A percentile compares a stretch with the other conserved stretches of the same genome.
These are phyloP conservation scores for Calephelis virginiensis DNA, from an alignment of 1,140 invertebrate species.

Conservation along the genomic window DNA sequence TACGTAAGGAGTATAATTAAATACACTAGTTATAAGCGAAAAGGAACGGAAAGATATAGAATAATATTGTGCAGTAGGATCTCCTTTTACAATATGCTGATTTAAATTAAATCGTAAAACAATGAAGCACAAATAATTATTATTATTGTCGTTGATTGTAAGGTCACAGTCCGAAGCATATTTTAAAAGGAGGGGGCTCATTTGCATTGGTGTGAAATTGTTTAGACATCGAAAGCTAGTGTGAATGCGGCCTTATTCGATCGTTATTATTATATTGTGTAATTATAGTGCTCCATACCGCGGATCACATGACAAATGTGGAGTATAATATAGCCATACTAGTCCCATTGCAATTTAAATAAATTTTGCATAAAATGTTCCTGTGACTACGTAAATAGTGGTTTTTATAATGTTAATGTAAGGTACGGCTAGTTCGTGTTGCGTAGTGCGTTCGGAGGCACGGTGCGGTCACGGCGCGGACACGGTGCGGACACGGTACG, in stretches of 20 bases:
- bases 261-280: constrained; percentile 42
- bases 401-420: constrained; percentile 62
- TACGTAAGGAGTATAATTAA: constrained; percentile 58
- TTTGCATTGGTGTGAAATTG: constrained; percentile 60
- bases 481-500: not conserved
- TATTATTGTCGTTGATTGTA: constrained; percentile 29
- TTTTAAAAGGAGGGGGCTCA: constrained; percentile 62
- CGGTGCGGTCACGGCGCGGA: not conserved
- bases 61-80: constrained; percentile 33
- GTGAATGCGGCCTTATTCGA: constrained; percentile 70
- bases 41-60: constrained; percentile 43
- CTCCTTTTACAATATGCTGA: constrained; percentile 58
- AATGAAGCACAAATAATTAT: constrained; percentile 33
- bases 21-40: constrained; percentile 53
- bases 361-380: constrained; percentile 74
- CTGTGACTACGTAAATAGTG: constrained; percentile 71
- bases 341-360: constrained; percentile 73
- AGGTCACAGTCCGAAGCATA: constrained; percentile 60
- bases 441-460: not conserved
- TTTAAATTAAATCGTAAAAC: constrained; percentile 1
- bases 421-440: constrained; percentile 31
- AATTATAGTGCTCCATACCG: constrained; percentile 45
- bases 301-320: constrained; percentile 53
- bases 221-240: constrained; percentile 64
- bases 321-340: constrained; percentile 63